Evolutionary conservation across 2,888 invertebrate species (phyloP).

Genomic region (Ephialtes manifestator): DNA sequence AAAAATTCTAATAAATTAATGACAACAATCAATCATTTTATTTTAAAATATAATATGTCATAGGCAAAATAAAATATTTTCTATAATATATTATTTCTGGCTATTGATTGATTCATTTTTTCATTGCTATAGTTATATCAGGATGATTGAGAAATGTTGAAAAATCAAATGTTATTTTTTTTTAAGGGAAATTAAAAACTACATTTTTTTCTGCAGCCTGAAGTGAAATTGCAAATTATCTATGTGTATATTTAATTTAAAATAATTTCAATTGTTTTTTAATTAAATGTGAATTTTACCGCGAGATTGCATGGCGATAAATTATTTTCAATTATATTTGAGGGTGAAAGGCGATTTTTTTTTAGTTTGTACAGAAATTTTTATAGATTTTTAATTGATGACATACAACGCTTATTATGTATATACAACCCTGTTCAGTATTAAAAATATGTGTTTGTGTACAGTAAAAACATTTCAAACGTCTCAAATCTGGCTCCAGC

Average conservation of each 20-base stretch:
- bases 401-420: not conserved
- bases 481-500: not conserved
- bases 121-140: not conserved
- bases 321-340: too few species aligned
- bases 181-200: not conserved
- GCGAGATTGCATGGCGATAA: too few species aligned
- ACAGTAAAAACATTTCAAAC: slow-evolving; percentile 3
- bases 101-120: too few species aligned
- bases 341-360: too few species aligned
- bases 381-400: not conserved
- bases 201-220: not conserved
- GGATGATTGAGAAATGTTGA: not conserved
- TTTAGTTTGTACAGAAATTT: too few species aligned
- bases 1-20: not conserved
- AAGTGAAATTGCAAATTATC: too few species aligned
- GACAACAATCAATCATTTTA: not conserved
- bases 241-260: too few species aligned
- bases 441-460: slow-evolving; percentile 5
- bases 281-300: not conserved
- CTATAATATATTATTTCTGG: too few species aligned
- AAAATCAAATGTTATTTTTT: not conserved
- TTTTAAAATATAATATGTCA: too few species aligned
- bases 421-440: not conserved
- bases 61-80: not conserved
- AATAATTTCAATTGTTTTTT: too few species aligned